These are phyloP conservation scores for Drosophila albomicans DNA, from an alignment of 1,140 invertebrate species.

Conservation along the genomic window DNA sequence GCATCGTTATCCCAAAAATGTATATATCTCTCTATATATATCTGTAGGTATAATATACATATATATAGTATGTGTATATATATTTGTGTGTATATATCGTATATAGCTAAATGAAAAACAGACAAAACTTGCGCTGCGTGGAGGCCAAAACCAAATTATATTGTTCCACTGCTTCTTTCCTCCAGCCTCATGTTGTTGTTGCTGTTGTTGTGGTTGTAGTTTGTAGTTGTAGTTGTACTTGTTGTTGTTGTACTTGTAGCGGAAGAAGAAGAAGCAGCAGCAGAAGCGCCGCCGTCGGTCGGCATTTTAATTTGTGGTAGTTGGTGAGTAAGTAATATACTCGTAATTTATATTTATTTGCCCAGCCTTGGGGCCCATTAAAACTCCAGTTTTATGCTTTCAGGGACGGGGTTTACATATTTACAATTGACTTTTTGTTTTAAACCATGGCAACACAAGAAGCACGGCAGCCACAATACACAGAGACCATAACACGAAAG, in stretches of 20 bases:
- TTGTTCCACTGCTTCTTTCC: conserved; percentile 6
- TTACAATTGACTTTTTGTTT: conserved; percentile 65
- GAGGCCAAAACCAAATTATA: conserved; percentile 35
- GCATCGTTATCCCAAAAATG: conserved; percentile 13
- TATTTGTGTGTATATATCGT: neutral
- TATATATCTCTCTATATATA: conserved; percentile 26
- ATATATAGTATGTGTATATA: conserved; percentile 35
- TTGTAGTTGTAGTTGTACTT: neutral
- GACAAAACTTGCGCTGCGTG: conserved; percentile 49
- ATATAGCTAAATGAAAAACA: conserved; percentile 34
- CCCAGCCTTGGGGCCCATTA: conserved; percentile 74
- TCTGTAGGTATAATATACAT: conserved; percentile 4
- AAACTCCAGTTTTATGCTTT: conserved; percentile 65
- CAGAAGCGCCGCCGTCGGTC: conserved; percentile 1
- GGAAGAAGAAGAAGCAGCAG: conserved; percentile 7
- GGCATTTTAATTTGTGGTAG: conserved; percentile 51
- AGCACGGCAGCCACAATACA: conserved; percentile 1
- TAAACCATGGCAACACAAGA: conserved; percentile 3
- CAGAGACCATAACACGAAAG: conserved; percentile 2
- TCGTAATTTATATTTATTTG: conserved; percentile 56
- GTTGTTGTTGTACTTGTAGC: neutral
- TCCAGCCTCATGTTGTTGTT: conserved; percentile 1
- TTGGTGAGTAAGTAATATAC: conserved; percentile 45
- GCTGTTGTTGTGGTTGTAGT: neutral
- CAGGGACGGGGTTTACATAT: conserved; percentile 65